Percentiles rank a stretch among this genome's conserved stretches.
Evolutionary conservation across 2,113 vertebrate species (phyloP).

Genomic region (Ceyx melanurus): DNA sequence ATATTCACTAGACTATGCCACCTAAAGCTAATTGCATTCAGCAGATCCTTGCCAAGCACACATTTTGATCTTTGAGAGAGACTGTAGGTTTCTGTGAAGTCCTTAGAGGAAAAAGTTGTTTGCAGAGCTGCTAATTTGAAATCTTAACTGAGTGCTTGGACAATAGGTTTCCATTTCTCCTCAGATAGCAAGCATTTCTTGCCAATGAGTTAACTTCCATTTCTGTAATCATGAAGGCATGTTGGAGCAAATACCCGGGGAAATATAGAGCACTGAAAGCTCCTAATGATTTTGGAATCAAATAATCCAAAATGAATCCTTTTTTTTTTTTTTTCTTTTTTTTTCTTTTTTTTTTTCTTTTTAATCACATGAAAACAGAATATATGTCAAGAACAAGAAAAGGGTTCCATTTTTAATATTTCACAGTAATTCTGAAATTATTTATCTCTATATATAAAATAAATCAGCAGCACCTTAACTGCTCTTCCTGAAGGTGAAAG

Average conservation of each 20-base stretch:
- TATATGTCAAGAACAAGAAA: not conserved
- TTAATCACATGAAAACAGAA: not conserved
- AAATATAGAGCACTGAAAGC: not conserved
- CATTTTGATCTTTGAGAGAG: not conserved
- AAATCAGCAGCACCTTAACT: not conserved
- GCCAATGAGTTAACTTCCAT: not conserved
- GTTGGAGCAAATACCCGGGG: not conserved
- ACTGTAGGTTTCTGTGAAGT: not conserved
- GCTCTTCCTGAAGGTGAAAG: not conserved
- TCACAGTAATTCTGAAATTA: not conserved
- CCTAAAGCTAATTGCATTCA: not conserved
- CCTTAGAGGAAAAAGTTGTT: not conserved
- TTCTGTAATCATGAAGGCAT: not conserved
- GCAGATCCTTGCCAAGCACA: not conserved
- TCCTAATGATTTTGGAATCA: not conserved
- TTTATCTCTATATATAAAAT: not conserved
- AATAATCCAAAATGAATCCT: not conserved
- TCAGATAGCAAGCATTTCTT: not conserved
- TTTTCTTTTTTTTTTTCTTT: too few relatives aligned
- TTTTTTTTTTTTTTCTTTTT: too few relatives aligned
- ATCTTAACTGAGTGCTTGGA: not conserved
- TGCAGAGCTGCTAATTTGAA: not conserved
- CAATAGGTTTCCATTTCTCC: not conserved
- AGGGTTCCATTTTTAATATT: not conserved
- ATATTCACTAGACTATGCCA: not conserved